Evolutionary conservation across 2,797 vertebrate species (phyloP), one percentile per base, ranked within the genome.

Genomic region (Tragelaphus eurycerus): DNA sequence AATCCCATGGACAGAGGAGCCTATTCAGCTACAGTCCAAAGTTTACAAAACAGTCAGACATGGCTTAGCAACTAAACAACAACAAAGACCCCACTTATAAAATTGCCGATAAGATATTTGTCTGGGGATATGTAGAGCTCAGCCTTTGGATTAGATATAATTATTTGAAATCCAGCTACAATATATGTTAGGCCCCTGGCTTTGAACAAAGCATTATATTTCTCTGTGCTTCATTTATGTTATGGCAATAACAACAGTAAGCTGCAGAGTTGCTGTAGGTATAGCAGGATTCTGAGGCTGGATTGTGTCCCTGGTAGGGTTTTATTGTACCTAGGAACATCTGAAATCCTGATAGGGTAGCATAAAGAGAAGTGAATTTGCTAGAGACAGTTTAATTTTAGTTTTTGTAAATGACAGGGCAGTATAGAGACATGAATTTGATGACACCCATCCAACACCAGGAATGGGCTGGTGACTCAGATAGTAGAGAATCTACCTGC

Each of bases 381-480:
- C 5, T 82, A 48, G 13, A 29, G 7, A 1, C 4, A n/a, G 34
- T 71, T 74, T 64, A 57, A 54, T 29, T 89, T 67, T 55, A 4
- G 15, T 74, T 96, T 88, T 13, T 6, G 3, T 3, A 81, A 12
- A 6, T 34, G 25, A 85, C 54, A 9, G 2, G 6, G 7, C 3
- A 57, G 43, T 38, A 7, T 3, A 83, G 2, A 89, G 5, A 55
- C 1, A n/a, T 4, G 6, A 60, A 74, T 8, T 14, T n/a, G 29
- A 21, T 34, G 10, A 48, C 23, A 14, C 0, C 1, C 9, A 81
- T 15, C 3, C 5, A 25, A 11, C 2, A 86, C 4, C 31, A n/a
- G n/a, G 62, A 64, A 17, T 64, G 16, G 62, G 31, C 31, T 64
- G 16, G 16, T n/a, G 62, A 31, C 31, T 64, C 62, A n/a, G 31